Percentiles rank a stretch among this genome's conserved stretches.
Conservation (phyloP, 2,888 invertebrate species). For the Chymomyza amoena region DNA sequence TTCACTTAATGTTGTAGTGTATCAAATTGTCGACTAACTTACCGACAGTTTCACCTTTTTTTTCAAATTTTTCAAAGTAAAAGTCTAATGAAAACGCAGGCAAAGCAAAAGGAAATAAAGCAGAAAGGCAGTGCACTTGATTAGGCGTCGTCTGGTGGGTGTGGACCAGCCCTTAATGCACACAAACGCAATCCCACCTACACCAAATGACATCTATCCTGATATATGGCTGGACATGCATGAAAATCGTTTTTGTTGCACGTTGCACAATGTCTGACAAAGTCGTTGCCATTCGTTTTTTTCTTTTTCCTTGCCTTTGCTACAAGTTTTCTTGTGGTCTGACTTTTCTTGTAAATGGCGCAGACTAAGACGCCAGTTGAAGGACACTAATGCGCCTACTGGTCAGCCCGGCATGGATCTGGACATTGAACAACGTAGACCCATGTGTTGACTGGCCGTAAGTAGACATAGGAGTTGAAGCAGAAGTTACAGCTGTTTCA, state of each 20-base stretch:
- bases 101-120: slow-evolving; percentile 8
- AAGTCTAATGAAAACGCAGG: slow-evolving; percentile 19
- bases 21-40: too few species aligned
- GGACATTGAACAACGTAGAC: slow-evolving; percentile 18
- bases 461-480: neutral
- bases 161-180: neutral
- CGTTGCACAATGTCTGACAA: slow-evolving; percentile 45
- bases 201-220: slow-evolving; percentile 60
- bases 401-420: slow-evolving; percentile 2
- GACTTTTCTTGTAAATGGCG: slow-evolving; percentile 12
- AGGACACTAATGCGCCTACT: slow-evolving; percentile 59
- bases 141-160: slow-evolving; percentile 33
- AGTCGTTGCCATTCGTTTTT: slow-evolving; percentile 47
- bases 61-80: neutral
- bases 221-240: slow-evolving; percentile 69
- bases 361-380: slow-evolving; percentile 56
- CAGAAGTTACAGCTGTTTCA: slow-evolving; percentile 4
- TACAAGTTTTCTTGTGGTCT: slow-evolving; percentile 25
- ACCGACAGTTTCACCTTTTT: too few species aligned
- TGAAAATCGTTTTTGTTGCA: slow-evolving; percentile 59
- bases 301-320: slow-evolving; percentile 7
- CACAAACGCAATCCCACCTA: slow-evolving; percentile 1
- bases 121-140: slow-evolving; percentile 33
- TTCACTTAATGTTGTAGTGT: too few species aligned
- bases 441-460: neutral